Conservation (phyloP, 2,888 invertebrate species). For the Lycaena phlaeas region DNA sequence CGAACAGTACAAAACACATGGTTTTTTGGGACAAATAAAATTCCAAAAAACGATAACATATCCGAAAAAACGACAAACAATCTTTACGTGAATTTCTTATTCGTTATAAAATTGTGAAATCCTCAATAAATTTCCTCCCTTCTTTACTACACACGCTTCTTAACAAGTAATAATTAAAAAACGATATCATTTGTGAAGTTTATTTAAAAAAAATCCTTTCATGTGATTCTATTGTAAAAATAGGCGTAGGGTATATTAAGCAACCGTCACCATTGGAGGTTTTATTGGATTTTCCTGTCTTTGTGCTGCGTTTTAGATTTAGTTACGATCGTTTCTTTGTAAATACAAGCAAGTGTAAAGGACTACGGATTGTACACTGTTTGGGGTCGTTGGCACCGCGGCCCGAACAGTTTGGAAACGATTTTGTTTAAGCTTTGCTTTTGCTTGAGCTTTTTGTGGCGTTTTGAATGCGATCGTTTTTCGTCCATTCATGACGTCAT, state of each 20-base stretch:
- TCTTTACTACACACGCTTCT: too few species aligned
- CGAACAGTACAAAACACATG: conserved; percentile 18
- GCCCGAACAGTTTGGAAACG: conserved; percentile 12
- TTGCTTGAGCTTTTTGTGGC: conserved; percentile 58
- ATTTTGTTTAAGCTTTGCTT: conserved; percentile 50
- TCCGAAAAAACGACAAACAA: too few species aligned
- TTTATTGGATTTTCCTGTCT: conserved; percentile 41
- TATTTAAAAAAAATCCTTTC: too few species aligned
- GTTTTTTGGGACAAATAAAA: too few species aligned
- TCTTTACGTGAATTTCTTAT: too few species aligned
- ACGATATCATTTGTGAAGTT: conserved; percentile 19
- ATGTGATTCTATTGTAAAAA: too few species aligned
- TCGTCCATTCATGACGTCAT: conserved; percentile 36
- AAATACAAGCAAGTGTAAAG: conserved; percentile 70
- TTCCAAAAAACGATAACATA: too few species aligned
- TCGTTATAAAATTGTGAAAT: too few species aligned
- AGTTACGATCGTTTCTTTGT: conserved; percentile 43
- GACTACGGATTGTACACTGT: conserved; percentile 38
- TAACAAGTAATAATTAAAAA: too few species aligned
- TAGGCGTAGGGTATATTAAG: too few species aligned
- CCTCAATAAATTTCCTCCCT: too few species aligned
- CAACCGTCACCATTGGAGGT: conserved; percentile 18
- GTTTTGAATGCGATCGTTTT: neutral
- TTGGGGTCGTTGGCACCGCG: conserved; percentile 29
- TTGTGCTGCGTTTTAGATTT: conserved; percentile 51